These are phyloP conservation scores for Drosophila malerkotliana DNA, from an alignment of 1,140 invertebrate species.

Conservation along the genomic window DNA sequence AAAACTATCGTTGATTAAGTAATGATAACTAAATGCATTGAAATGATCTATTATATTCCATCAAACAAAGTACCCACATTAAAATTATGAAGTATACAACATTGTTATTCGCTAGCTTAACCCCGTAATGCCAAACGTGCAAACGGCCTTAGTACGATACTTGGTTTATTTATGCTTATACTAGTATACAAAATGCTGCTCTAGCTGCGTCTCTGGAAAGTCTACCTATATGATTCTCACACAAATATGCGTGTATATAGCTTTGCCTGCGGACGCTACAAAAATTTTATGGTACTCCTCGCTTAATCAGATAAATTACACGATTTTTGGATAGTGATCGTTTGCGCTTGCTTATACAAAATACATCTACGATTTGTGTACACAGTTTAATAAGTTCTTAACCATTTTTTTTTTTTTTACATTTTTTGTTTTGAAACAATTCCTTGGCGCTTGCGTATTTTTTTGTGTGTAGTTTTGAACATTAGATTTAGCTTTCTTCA, in stretches of 20 bases:
- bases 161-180: conserved; percentile 35
- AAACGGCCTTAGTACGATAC: conserved; percentile 21
- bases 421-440: conserved; percentile 69
- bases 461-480: conserved; percentile 53
- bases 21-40: conserved; percentile 54
- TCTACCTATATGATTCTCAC: conserved; percentile 13
- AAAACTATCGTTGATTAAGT: conserved; percentile 62
- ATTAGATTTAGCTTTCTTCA: conserved; percentile 58
- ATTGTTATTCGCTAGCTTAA: conserved; percentile 29
- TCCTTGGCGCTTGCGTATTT: conserved; percentile 79
- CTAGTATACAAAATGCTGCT: conserved; percentile 51
- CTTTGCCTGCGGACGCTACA: conserved; percentile 11
- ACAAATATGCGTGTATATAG: conserved; percentile 11
- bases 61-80: conserved; percentile 32
- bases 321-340: conserved; percentile 37
- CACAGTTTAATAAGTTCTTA: conserved; percentile 56
- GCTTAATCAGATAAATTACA: conserved; percentile 42
- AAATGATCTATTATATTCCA: conserved; percentile 46
- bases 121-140: conserved; percentile 15
- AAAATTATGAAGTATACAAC: conserved; percentile 30
- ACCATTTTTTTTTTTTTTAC: conserved; percentile 34
- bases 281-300: conserved; percentile 32
- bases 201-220: conserved; percentile 20
- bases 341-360: conserved; percentile 53
- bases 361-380: conserved; percentile 49